These are phyloP conservation scores for Regulus satrapa DNA, from an alignment of 2,113 vertebrate genomes.

Conservation along the genomic window DNA sequence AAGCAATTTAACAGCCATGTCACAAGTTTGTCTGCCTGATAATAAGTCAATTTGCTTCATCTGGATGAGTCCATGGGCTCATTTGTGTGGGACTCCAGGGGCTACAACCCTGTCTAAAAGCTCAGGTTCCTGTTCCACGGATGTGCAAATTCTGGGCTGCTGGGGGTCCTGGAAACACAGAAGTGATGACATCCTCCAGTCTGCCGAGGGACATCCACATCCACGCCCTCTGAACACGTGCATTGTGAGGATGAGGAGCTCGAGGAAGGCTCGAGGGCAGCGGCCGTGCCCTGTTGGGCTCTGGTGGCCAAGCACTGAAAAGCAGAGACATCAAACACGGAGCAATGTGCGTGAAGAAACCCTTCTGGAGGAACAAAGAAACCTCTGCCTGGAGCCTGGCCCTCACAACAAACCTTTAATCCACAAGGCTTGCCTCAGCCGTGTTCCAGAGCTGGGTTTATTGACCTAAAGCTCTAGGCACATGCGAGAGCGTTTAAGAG, in stretches of 20 bases:
- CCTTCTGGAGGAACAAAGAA: slow-evolving; percentile 33
- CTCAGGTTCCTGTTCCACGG: rapidly evolving
- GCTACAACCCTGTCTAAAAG: background rate
- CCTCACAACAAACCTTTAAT: background rate
- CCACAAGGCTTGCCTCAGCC: background rate
- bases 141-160: background rate
- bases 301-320: background rate
- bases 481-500: background rate
- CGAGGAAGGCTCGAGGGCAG: background rate
- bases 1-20: background rate
- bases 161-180: background rate
- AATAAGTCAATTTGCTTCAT: background rate
- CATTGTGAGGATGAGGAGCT: rapidly evolving
- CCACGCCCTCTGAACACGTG: background rate
- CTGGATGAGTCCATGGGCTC: background rate
- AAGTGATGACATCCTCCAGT: rapidly evolving
- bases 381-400: background rate
- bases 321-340: background rate
- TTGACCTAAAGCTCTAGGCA: slow-evolving; percentile 19
- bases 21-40: background rate
- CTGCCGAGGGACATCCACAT: background rate
- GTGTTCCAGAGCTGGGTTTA: background rate
- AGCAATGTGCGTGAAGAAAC: background rate
- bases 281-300: background rate
- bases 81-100: background rate